Evolutionary conservation across 2,888 invertebrate genomes (phyloP), one percentile per base, ranked within the genome.

Genomic region (Pinctada fucata): DNA sequence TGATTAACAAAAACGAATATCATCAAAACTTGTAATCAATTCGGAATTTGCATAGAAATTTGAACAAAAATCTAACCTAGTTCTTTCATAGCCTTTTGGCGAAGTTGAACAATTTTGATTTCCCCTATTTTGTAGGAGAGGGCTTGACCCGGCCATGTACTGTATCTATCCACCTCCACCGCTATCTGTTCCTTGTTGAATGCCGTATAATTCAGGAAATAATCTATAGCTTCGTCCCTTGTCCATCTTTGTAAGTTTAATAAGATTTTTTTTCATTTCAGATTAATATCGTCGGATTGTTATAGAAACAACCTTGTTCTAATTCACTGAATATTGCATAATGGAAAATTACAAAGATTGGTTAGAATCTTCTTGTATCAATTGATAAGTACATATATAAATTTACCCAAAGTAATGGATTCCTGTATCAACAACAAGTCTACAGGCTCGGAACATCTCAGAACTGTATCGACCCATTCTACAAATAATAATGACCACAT

Each of bases 71-170:
- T 67, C 78, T 67, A 80, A 89, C 92, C 93, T 51, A 93, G 82
- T 49, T 72, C 79, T 6, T 72, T 45, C 79, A 88, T 80, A 1
- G 92, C 92, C 69, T 79, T 85, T 31, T 83, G 71, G 70, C 92
- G 79, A 4, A 93, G 79, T 67, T 90, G 86, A 75, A 78, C 85
- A 3, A 91, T 88, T 64, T 89, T 88, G 31, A 91, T 76, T 72
- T 91, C 89, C 3, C 91, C 91, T 52, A 91, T 84, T 82, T 91
- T 91, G 84, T 91, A 91, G 0, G 88, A 89, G 58, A 88, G 88
- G 50, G 91, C 91, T 82, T 92, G 91, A 2, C 91, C 92, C 0
- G 91, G 92, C 89, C 90, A 90, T 13, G 91, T 90, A 79, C 91
- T 87, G 82, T 92, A 92, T 48, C 92, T 83, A 78, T 91, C 88